Evolutionary conservation across 2,113 vertebrate species (phyloP), one percentile per base, ranked within the genome.

Genomic region (Lates calcarifer): DNA sequence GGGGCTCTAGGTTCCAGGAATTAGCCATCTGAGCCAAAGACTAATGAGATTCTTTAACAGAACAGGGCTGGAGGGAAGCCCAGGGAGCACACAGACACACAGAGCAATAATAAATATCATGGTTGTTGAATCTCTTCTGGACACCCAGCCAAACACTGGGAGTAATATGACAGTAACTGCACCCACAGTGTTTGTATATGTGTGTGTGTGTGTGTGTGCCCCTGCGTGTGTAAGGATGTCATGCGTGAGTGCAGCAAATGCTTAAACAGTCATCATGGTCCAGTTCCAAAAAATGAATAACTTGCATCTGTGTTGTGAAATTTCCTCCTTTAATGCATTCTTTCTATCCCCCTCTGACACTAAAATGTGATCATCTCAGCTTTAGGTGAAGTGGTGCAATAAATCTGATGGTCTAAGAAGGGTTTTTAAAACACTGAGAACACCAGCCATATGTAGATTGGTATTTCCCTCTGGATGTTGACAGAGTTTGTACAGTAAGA

Each of bases 241-340:
- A 14, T 58, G 58, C 37, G 22, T 8, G 22, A 65, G 62, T n/a
- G 49, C 57, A 73, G 43, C 35, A 37, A 79, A 74, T 68, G 49
- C 65, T 76, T 80, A 85, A 83, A 80, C 76, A 85, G 63, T 24
- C 57, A 68, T 79, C 75, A 69, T 83, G 67, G 63, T 68, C 49
- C 47, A 6, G 5, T 45, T 81, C 83, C 80, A 86, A 64, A 69
- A 56, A 53, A 55, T 65, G 56, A 79, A 74, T 81, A 62, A 73
- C 70, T 22, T 10, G n/a, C 61, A 81, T 60, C 35, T 71, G 62
- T 62, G 51, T 76, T 84, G 82, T 55, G 49, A 77, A 77, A 60
- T 43, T 57, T 31, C 55, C 35, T 28, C n/a, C 3, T 29, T 66
- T 49, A 55, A 78, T 58, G 3, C 62, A 69, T 77, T 74, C 58